phyloP scores from a whole-genome alignment of 2,797 vertebrate species.

The Tachyglossus aculeatus region DNA sequence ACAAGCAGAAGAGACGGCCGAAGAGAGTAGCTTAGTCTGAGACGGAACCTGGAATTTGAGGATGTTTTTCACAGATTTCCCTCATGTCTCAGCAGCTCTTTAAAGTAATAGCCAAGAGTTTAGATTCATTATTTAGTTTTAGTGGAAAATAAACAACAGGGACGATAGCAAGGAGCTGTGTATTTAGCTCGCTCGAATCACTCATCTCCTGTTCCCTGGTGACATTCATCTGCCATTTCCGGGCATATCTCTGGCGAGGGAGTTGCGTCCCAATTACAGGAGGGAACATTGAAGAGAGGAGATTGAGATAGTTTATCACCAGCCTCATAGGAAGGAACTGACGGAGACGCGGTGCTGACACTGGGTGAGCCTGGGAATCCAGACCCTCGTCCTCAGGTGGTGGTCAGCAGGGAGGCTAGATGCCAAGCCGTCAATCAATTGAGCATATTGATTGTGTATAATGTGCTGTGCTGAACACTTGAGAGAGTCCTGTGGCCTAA shows the following conservation, averaged over 20 bases:
- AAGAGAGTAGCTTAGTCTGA: conserved; percentile 33
- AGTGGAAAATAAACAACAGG: conserved; percentile 51
- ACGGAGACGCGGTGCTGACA: too few relatives aligned
- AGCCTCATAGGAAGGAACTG: background rate
- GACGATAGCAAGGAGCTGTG: conserved; percentile 36
- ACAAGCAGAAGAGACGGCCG: background rate
- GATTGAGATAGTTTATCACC: background rate
- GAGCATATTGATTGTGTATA: too few relatives aligned
- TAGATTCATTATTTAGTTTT: conserved; percentile 61
- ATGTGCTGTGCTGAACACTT: too few relatives aligned
- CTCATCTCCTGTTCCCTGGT: conserved; percentile 30
- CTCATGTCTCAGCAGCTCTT: conserved; percentile 39
- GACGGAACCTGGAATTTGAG: conserved; percentile 37
- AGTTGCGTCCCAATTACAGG: conserved; percentile 20
- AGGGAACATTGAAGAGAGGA: background rate
- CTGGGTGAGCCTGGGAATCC: too few relatives aligned
- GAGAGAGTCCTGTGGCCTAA: too few relatives aligned
- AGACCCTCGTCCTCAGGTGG: background rate
- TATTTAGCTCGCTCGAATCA: conserved; percentile 26
- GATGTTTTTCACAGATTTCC: conserved; percentile 47
- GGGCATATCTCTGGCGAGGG: conserved; percentile 39
- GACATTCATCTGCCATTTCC: conserved; percentile 33
- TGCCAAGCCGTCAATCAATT: too few relatives aligned
- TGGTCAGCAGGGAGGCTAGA: background rate
- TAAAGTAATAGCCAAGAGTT: conserved; percentile 56